Percentiles rank a stretch among this genome's conserved stretches.
Evolutionary conservation across 2,113 vertebrate genomes (phyloP).

Genomic region (Notarius lentiginosus): DNA sequence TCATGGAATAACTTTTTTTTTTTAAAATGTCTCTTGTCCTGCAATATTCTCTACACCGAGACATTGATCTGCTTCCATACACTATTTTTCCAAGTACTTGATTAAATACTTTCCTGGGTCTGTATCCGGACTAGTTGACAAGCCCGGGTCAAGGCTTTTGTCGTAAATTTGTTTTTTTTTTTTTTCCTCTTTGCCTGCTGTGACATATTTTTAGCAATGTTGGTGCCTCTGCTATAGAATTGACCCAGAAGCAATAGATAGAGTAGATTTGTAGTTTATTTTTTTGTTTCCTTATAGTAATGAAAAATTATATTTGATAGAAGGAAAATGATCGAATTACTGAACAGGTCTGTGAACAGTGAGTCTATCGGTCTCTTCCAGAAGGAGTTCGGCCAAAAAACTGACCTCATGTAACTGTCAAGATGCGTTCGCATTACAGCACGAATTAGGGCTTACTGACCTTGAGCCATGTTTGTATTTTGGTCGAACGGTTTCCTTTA

Average conservation of each 20-base stretch:
- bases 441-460: not conserved
- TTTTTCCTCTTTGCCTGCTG: not conserved
- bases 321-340: not conserved
- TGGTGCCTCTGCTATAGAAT: conserved; percentile 2
- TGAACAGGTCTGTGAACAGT: not conserved
- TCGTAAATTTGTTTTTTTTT: conserved; percentile 13
- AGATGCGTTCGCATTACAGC: not conserved
- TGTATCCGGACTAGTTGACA: not conserved
- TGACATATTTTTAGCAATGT: not conserved
- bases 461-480: not conserved
- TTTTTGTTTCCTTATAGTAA: conserved; percentile 48
- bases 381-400: not conserved
- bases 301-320: conserved; percentile 8
- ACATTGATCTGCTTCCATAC: not conserved
- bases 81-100: not conserved
- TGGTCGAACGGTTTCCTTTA: not conserved
- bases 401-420: not conserved
- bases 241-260: not conserved
- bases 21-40: not conserved
- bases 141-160: not conserved
- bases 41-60: not conserved
- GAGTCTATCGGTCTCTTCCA: not conserved
- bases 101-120: not conserved
- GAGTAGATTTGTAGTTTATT: conserved; percentile 26
- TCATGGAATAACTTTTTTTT: no score